phyloP scores from a whole-genome alignment of 2,113 vertebrate species.

The Lanius ludovicianus region DNA sequence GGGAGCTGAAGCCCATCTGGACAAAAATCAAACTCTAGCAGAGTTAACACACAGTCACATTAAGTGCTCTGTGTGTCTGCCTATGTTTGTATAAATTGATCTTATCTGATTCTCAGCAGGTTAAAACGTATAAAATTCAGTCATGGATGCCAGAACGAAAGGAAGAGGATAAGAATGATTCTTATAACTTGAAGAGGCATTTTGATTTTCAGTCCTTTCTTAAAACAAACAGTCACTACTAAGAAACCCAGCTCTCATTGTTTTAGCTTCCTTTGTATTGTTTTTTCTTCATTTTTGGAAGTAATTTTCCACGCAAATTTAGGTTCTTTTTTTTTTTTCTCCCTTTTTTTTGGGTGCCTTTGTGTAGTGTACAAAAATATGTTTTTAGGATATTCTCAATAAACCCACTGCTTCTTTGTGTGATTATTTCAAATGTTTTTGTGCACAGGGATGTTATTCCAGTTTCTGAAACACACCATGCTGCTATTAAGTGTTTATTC shows the following conservation, averaged over 20 bases:
- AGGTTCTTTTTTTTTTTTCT: not conserved
- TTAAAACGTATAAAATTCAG: slow-evolving; percentile 30
- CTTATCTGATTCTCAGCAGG: slow-evolving; percentile 12
- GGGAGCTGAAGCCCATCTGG: not conserved
- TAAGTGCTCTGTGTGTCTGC: not conserved
- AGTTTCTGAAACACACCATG: not conserved
- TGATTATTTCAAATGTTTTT: not conserved
- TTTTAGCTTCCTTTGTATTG: not conserved
- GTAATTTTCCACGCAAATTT: slow-evolving; percentile 14
- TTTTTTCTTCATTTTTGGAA: not conserved
- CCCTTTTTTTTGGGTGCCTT: not conserved
- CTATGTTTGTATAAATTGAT: slow-evolving; percentile 33
- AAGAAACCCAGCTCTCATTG: slow-evolving; percentile 14
- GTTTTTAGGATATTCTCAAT: not conserved
- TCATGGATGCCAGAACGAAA: not conserved
- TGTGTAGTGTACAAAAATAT: not conserved
- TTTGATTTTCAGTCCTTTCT: slow-evolving; percentile 52
- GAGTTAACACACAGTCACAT: slow-evolving; percentile 33
- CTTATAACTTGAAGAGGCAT: not conserved
- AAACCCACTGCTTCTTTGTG: not conserved
- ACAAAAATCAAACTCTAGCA: slow-evolving; percentile 5
- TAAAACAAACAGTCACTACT: slow-evolving; percentile 53
- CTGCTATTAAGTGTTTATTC: not conserved
- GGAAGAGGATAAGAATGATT: not conserved
- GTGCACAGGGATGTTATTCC: not conserved